phyloP scores from a whole-genome alignment of 2,888 invertebrate species.

The Lymantria dispar region DNA sequence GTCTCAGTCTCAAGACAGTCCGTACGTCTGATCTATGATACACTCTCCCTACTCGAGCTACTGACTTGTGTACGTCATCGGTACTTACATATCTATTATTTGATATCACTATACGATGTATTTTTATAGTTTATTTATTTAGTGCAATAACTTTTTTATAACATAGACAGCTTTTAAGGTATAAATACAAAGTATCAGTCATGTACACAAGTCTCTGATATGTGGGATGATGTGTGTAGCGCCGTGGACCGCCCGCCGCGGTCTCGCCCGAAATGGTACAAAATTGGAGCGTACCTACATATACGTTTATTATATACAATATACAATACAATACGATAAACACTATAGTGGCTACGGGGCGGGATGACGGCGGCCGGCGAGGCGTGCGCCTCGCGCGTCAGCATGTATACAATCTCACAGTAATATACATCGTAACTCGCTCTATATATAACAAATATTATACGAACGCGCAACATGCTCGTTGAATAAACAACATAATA shows the following conservation, averaged over 20 bases:
- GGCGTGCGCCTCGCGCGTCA: conserved; percentile 61
- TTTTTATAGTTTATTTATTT: conserved; percentile 12
- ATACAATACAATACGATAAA: conserved; percentile 75
- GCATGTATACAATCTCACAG: conserved; percentile 74
- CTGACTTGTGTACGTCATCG: conserved; percentile 67
- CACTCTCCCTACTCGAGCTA: conserved; percentile 78
- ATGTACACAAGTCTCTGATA: conserved; percentile 76
- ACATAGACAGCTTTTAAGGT: conserved; percentile 10
- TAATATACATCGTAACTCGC: conserved; percentile 77
- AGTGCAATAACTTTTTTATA: conserved; percentile 11
- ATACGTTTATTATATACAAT: conserved; percentile 79
- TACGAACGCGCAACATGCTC: conserved; percentile 73
- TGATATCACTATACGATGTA: conserved; percentile 3
- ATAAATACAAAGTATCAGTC: conserved; percentile 50
- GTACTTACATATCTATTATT: conserved; percentile 32
- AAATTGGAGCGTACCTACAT: conserved; percentile 70
- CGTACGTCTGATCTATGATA: conserved; percentile 76
- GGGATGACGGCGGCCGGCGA: conserved; percentile 60
- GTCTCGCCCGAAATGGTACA: conserved; percentile 64
- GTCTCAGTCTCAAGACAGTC: conserved; percentile 82
- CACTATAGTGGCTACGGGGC: conserved; percentile 67
- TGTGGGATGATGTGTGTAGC: conserved; percentile 79
- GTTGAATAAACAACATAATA: conserved; percentile 71
- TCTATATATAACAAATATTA: conserved; percentile 74
- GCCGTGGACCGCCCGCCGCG: conserved; percentile 61